A percentile compares a stretch with the other conserved stretches of the same genome.
These are phyloP conservation scores for Synanceia verrucosa DNA, from an alignment of 2,797 vertebrate species.

Conservation along the genomic window DNA sequence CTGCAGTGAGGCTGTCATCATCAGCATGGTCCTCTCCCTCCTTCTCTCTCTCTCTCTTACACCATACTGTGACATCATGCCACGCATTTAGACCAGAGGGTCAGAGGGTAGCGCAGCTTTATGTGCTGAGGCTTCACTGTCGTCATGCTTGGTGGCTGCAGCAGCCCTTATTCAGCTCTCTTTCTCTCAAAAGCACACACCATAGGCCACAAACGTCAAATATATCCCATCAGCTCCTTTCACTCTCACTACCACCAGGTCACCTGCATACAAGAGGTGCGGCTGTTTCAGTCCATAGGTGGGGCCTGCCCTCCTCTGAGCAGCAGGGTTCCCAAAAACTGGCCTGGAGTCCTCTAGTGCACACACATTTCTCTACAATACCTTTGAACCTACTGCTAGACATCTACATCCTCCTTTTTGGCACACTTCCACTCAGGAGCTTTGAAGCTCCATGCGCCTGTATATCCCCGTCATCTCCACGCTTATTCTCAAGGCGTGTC, in stretches of 20 bases:
- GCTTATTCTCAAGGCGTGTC: slow-evolving; percentile 14
- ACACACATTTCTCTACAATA: slow-evolving; percentile 8
- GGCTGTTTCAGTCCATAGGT: slow-evolving; percentile 25
- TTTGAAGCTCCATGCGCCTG: slow-evolving; percentile 23
- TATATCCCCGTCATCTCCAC: slow-evolving; percentile 36
- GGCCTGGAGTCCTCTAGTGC: slow-evolving; percentile 9
- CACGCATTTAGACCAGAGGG: slow-evolving; percentile 62
- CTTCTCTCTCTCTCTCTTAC: slow-evolving; percentile 12
- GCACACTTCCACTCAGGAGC: slow-evolving; percentile 36
- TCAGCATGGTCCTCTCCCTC: slow-evolving; percentile 54
- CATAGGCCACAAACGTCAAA: slow-evolving; percentile 5
- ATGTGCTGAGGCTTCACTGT: slow-evolving; percentile 59
- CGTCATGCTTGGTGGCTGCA: slow-evolving; percentile 51
- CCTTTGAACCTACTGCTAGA: slow-evolving; percentile 36
- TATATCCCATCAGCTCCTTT: slow-evolving; percentile 18
- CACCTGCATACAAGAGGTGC: slow-evolving; percentile 30
- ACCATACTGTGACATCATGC: slow-evolving; percentile 65
- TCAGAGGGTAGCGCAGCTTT: slow-evolving; percentile 65
- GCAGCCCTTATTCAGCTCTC: slow-evolving; percentile 44
- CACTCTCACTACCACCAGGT: slow-evolving; percentile 23
- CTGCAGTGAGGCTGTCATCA: slow-evolving; percentile 66
- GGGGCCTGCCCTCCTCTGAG: slow-evolving; percentile 19
- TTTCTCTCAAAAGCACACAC: slow-evolving; percentile 13
- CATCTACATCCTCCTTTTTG: slow-evolving; percentile 37
- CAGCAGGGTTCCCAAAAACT: slow-evolving; percentile 23